Evolutionary conservation across 2,113 vertebrate species (phyloP).

Genomic region (Nycticorax nycticorax): DNA sequence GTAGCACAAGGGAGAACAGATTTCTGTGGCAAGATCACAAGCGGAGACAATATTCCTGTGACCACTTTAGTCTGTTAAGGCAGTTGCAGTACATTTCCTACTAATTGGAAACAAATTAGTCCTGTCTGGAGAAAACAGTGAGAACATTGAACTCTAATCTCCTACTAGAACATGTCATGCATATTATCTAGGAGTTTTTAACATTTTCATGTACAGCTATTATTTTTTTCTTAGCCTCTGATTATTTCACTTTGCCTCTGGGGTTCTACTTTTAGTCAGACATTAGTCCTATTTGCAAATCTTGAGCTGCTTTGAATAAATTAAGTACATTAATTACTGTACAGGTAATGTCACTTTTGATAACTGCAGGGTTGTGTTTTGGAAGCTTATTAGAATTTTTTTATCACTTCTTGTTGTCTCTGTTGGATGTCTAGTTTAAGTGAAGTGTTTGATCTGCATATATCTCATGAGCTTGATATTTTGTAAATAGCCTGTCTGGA

Average conservation of each 20-base stretch:
- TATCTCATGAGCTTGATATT: constrained; percentile 49
- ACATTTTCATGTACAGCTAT: constrained; percentile 20
- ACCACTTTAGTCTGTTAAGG: constrained; percentile 50
- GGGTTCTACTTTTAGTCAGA: constrained; percentile 60
- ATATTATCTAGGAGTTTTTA: constrained; percentile 21
- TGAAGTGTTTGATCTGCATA: constrained; percentile 27
- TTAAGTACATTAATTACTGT: constrained; percentile 63
- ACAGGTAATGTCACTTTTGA: constrained; percentile 53
- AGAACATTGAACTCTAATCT: constrained; percentile 51
- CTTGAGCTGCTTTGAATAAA: constrained; percentile 67
- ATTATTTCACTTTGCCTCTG: constrained; percentile 68
- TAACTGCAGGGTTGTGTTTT: constrained; percentile 7
- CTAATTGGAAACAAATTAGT: constrained; percentile 78
- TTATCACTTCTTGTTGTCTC: constrained; percentile 16
- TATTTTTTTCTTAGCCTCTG: constrained; percentile 41
- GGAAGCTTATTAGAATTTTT: constrained; percentile 40
- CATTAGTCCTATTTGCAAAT: constrained; percentile 69
- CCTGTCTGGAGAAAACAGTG: constrained; percentile 70
- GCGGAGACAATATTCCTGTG: constrained; percentile 26
- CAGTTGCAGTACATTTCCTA: constrained; percentile 63
- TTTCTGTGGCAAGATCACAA: constrained; percentile 42
- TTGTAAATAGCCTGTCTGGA: constrained; percentile 59
- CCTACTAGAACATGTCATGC: neutral
- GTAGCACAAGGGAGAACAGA: neutral
- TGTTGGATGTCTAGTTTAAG: constrained; percentile 50